A percentile compares a stretch with the other conserved stretches of the same genome.
Conservation (phyloP, 2,797 vertebrate species). For the Anguilla pacifica region DNA sequence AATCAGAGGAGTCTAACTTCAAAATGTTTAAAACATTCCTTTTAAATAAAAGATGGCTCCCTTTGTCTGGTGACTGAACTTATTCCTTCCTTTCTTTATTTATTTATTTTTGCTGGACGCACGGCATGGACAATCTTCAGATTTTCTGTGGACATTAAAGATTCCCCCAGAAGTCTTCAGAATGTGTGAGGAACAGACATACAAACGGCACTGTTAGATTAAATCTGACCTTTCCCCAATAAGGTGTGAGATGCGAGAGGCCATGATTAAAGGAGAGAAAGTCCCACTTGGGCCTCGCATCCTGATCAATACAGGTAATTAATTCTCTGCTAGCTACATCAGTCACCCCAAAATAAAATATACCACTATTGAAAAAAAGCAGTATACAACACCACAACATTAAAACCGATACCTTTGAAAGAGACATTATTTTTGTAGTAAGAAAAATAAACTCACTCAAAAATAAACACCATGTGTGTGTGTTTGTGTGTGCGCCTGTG, state of each 20-base stretch:
- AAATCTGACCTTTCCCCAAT: conserved; percentile 18
- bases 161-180: not conserved
- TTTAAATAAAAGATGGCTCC: too few relatives aligned
- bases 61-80: not conserved
- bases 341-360: not conserved
- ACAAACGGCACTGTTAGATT: not conserved
- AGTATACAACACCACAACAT: not conserved
- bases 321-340: not conserved
- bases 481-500: not conserved
- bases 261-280: conserved; percentile 16
- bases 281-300: not conserved
- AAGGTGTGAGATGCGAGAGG: not conserved
- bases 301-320: conserved; percentile 29
- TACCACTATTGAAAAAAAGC: not conserved
- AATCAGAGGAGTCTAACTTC: too few relatives aligned
- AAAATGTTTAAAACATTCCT: too few relatives aligned
- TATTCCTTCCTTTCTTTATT: not conserved
- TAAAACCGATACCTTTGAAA: not conserved
- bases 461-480: too few relatives aligned
- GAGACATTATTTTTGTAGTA: not conserved
- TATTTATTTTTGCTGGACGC: not conserved
- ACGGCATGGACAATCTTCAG: not conserved
- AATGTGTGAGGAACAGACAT: not conserved
- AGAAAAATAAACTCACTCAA: not conserved
- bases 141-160: not conserved